Conservation (phyloP, 2,797 vertebrate species). For the Hippopotamyrus pictus region DNA sequence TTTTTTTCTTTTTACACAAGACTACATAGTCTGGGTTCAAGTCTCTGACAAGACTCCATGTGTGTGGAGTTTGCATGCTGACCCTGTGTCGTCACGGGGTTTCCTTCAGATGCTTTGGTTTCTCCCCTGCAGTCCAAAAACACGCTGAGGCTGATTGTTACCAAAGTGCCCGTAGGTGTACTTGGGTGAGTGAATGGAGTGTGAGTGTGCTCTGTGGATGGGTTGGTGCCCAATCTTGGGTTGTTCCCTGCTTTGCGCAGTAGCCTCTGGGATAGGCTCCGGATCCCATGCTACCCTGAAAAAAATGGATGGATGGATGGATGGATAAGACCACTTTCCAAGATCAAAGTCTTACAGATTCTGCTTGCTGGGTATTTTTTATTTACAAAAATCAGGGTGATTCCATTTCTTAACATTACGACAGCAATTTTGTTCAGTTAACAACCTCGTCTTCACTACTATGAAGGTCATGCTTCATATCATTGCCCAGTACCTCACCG, state of each 20-base stretch:
- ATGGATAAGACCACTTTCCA: neutral
- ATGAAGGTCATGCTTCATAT: too few relatives aligned
- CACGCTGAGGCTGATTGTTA: neutral
- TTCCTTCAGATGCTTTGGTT: neutral
- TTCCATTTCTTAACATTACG: neutral
- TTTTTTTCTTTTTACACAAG: neutral
- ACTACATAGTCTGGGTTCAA: neutral
- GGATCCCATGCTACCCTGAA: neutral
- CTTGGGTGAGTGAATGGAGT: neutral
- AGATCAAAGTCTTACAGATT: neutral
- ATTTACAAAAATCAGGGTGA: neutral
- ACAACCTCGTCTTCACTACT: neutral
- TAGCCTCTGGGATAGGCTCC: neutral
- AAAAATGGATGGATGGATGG: neutral
- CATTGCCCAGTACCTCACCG: neutral
- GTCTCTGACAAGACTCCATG: neutral
- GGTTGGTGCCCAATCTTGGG: neutral
- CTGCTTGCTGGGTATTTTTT: neutral
- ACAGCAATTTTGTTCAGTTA: neutral
- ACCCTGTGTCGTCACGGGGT: neutral
- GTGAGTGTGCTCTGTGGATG: neutral
- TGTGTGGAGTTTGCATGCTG: neutral
- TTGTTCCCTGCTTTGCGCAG: neutral
- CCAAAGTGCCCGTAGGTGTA: neutral
- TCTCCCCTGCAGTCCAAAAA: neutral